A percentile compares a stretch with the other conserved stretches of the same genome.
Evolutionary conservation across 1,140 invertebrate genomes (phyloP).

Genomic region (Scylla paramamosain): DNA sequence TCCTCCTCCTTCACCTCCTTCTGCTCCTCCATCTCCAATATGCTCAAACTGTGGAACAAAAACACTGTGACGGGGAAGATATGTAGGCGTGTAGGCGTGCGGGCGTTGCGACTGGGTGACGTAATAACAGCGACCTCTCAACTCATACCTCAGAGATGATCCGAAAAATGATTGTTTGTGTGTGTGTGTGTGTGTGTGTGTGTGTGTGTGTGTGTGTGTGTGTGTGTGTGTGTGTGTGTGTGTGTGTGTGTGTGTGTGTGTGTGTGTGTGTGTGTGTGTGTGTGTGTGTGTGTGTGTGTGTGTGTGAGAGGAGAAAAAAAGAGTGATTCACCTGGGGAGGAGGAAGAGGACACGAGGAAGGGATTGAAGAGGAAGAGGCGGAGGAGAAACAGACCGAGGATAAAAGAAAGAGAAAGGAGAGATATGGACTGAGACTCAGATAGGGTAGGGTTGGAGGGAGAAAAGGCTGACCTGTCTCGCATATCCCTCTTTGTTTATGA

Average conservation of each 20-base stretch:
- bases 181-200: not conserved
- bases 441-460: not conserved
- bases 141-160: conserved; percentile 44
- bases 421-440: too few species aligned
- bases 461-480: conserved; percentile 33
- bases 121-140: too few species aligned
- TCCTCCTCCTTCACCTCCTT: not conserved
- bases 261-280: too few species aligned
- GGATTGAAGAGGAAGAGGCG: not conserved
- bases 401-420: not conserved
- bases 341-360: not conserved
- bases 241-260: too few species aligned
- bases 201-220: not conserved
- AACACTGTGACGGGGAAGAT: too few species aligned
- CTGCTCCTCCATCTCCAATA: not conserved
- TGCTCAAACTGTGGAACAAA: not conserved
- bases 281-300: too few species aligned
- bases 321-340: not conserved
- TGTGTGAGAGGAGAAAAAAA: not conserved
- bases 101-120: too few species aligned
- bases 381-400: not conserved
- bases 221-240: not conserved
- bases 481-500: conserved; percentile 57
- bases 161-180: not conserved
- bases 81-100: too few species aligned